phyloP scores from a whole-genome alignment of 2,797 vertebrate species.

The Antennarius maculatus region DNA sequence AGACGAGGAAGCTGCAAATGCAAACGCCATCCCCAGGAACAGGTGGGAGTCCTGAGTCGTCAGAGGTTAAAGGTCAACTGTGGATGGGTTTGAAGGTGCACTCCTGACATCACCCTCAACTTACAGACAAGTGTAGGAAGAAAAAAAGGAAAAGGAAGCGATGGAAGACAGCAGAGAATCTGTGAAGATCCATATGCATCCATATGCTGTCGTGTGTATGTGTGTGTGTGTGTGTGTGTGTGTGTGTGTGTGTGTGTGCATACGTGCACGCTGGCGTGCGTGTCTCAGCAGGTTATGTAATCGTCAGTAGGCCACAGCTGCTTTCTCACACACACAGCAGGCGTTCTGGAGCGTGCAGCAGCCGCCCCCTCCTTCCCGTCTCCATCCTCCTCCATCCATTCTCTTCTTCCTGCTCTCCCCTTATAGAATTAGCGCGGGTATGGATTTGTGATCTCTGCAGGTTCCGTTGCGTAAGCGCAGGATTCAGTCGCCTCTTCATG shows the following conservation, averaged over 20 bases:
- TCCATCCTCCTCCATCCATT: conserved; percentile 30
- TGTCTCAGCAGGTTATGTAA: conserved; percentile 76
- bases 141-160: background rate
- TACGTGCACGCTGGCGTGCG: conserved; percentile 23
- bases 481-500: no score
- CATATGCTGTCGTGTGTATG: background rate
- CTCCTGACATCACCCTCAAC: background rate
- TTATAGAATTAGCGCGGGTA: conserved; percentile 63
- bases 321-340: conserved; percentile 69
- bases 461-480: conserved; percentile 43
- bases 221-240: no score
- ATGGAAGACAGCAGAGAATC: background rate
- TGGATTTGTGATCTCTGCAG: conserved; percentile 63
- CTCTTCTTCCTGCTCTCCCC: conserved; percentile 17
- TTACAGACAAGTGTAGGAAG: background rate
- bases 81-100: no score
- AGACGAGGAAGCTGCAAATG: background rate
- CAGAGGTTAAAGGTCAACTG: background rate
- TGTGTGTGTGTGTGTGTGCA: no score
- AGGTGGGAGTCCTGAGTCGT: conserved; percentile 8
- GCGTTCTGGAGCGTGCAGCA: conserved; percentile 55
- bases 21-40: no score
- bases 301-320: conserved; percentile 77
- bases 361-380: conserved; percentile 53
- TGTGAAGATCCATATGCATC: conserved; percentile 11